Base-by-base conservation (phyloP, 2,113 vertebrate species). In the Seriola quinqueradiata region DNA sequence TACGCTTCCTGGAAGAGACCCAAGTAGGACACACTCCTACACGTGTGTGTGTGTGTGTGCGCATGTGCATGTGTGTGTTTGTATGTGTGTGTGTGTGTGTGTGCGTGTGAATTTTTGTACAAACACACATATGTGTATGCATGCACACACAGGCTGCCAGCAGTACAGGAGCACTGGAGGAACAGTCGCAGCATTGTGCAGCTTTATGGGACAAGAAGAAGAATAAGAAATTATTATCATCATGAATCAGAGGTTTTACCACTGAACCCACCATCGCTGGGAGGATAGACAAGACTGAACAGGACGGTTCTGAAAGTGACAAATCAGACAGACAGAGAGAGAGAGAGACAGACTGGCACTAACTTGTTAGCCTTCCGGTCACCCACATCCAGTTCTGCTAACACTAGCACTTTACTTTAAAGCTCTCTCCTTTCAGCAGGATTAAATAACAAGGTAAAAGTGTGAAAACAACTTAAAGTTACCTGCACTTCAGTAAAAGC, bases 331-430 rank as follows among this genome's bases (percentile, higher is more conserved):
- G 42, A 48, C 40, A 36, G 14, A 55, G 28, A 55, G 59, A 74
- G 77, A 81, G 34, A 55, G 64, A 74, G 78, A 81, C 79, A 77
- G 71, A 76, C 81, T 67, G 79, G 83, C 84, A 63, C 75, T 85
- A 87, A 91, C 87, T 91, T 93, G 93, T 95, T 94, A 94, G 93
- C 93, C 94, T 94, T 92, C 85, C 77, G 90, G 92, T 94, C 94
- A 94, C 92, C 91, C 88, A 79, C 74, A 86, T 64, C 59, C 69
- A 78, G 86, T 93, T 95, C 90, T 95, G 95, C 95, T 84, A 85
- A 93, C 86, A 83, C 74, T 68, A 92, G 94, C 95, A 95, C 94
- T 95, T 95, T 94, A 95, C 92, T 95, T 95, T 93, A 89, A 92
- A 93, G 87, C 91, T 84, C 84, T 80, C 86, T 84, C 84, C 92